Conservation (phyloP, 2,113 vertebrate genomes). For the Nannospalax galili region DNA sequence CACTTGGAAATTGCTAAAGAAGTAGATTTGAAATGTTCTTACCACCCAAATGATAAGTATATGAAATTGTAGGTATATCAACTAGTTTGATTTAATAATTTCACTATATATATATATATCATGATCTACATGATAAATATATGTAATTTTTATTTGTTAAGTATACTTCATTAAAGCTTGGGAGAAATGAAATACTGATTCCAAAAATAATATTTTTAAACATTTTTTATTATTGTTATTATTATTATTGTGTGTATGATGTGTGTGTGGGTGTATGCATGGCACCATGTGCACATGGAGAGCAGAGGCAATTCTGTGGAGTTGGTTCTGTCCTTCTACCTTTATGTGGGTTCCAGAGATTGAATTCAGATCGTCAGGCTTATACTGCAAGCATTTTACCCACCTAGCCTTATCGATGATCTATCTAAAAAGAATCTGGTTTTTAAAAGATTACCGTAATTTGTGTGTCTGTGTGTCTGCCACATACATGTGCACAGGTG, state of each 20-base stretch:
- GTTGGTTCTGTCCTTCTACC: too few relatives aligned
- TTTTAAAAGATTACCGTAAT: neutral
- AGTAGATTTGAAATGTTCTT: neutral
- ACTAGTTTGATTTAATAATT: neutral
- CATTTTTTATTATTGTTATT: neutral
- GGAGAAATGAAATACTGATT: neutral
- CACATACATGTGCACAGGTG: neutral
- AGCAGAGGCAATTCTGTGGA: too few relatives aligned
- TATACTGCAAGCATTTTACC: neutral
- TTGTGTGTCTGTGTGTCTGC: neutral
- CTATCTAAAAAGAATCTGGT: too few relatives aligned
- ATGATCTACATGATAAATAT: neutral
- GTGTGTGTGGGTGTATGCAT: neutral
- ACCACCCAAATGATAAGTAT: neutral
- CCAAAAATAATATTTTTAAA: neutral
- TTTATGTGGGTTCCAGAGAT: neutral
- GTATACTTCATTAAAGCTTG: neutral
- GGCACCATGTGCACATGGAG: too few relatives aligned
- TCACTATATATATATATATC: neutral
- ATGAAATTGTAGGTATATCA: neutral
- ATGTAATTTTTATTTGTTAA: neutral
- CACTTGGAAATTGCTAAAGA: neutral
- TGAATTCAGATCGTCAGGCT: neutral
- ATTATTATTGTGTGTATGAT: too few relatives aligned
- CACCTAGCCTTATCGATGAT: too few relatives aligned